phyloP scores from a whole-genome alignment of 2,797 vertebrate species.

The Cyprinodon diabolis region DNA sequence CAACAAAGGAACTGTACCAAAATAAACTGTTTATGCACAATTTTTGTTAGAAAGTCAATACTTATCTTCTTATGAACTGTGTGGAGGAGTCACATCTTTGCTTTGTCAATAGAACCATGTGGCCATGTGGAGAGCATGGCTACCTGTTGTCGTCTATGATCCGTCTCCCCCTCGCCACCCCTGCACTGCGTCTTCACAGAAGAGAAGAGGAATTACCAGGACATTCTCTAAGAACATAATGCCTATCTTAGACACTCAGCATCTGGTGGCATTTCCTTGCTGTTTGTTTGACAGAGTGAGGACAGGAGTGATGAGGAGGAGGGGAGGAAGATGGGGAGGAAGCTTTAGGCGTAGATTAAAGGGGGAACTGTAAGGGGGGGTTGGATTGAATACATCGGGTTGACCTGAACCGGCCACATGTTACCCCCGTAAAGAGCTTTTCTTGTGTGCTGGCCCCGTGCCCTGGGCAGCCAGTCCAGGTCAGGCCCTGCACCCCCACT shows the following conservation, averaged over 20 bases:
- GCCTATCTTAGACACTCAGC: conserved; percentile 83
- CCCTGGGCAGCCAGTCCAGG: conserved; percentile 65
- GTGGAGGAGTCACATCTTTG: conserved; percentile 41
- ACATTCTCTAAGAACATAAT: conserved; percentile 85
- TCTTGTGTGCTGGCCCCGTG: conserved; percentile 57
- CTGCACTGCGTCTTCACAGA: conserved; percentile 49
- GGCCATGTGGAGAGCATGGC: conserved; percentile 40
- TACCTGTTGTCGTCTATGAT: conserved; percentile 60
- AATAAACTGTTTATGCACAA: conserved; percentile 1
- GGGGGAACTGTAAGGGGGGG: conserved; percentile 68
- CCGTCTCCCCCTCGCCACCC: conserved; percentile 25
- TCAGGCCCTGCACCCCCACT: conserved; percentile 51
- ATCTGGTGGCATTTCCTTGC: conserved; percentile 84
- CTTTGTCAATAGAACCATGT: conserved; percentile 44
- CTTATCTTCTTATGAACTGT: conserved; percentile 14
- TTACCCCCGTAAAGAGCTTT: conserved; percentile 72
- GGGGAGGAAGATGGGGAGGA: conserved; percentile 62
- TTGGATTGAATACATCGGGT: conserved; percentile 57
- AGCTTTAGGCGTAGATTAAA: conserved; percentile 77
- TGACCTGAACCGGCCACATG: conserved; percentile 83
- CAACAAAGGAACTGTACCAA: background rate
- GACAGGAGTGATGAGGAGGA: conserved; percentile 67
- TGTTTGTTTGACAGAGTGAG: conserved; percentile 66
- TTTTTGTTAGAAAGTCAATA: conserved; percentile 17
- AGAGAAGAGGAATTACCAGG: conserved; percentile 72